Base-by-base conservation (phyloP, 2,797 vertebrate species). In the Halcyon badia region DNA sequence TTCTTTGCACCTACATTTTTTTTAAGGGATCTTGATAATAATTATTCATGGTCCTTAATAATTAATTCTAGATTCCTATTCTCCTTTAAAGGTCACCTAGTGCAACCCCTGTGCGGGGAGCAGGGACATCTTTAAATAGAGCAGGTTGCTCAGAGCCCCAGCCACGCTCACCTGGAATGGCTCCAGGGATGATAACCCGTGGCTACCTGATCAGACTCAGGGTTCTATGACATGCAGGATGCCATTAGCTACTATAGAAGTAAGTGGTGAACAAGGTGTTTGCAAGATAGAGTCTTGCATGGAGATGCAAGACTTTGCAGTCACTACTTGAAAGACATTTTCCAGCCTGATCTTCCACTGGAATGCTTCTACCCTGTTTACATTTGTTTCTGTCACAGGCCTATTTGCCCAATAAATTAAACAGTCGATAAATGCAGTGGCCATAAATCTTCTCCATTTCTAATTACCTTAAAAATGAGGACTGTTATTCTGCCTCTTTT, bases 341-440 rank as follows among this genome's bases (percentile, higher is more conserved):
- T 64, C 33, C 26, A 87, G 35, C 16, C 33, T 83, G 33, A 80
- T 83, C 60, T 87, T 94, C 28, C 65, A 25, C n/a, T 62, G 56
- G n/a, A 83, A 83, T 79, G 31, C 46, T 54, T 69, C 39, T 58
- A 39, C 56, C 16, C 14, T 19, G 30, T 62, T 90, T 81, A 46
- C 70, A 58, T 89, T 87, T 82, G 66, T 92, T 95, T 90, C 54
- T 30, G 9, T 89, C 70, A 82, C 58, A 75, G 35, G 31, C 49
- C 24, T 90, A 48, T 93, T 84, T 92, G 35, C 35, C 39, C 42
- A 44, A 95, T 69, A 90, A 95, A 82, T 87, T 54, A 86, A 93
- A 66, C 13, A 71, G 52, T 78, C 65, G 0, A 91, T 91, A 94
- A 94, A 88, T n/a, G n/a, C 41, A 54, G 28, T 9, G 14, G 21